Conservation (phyloP, 2,888 invertebrate genomes). For the Lycia hirtaria region DNA sequence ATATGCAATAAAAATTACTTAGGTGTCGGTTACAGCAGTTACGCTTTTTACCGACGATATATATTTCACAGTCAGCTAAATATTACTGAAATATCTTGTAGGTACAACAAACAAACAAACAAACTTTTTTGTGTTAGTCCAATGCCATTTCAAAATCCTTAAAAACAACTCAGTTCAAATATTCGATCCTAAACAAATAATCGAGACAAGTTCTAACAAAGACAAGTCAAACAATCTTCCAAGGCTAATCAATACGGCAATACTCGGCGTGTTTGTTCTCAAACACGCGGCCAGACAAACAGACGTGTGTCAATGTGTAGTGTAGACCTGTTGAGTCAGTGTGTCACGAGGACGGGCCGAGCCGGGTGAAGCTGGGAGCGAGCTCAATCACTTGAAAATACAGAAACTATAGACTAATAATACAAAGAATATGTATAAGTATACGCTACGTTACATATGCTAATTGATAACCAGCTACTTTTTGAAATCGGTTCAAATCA, state of each 20-base stretch:
- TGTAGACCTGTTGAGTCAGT: slow-evolving; percentile 30
- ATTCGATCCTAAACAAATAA: slow-evolving; percentile 14
- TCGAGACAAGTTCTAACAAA: slow-evolving; percentile 17
- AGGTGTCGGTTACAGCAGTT: no score
- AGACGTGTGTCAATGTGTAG: slow-evolving; percentile 26
- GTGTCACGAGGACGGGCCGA: slow-evolving; percentile 34
- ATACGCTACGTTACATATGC: no score
- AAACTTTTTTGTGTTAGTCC: no score
- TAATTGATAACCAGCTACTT: no score
- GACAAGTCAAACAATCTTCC: slow-evolving; percentile 19
- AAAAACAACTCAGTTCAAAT: slow-evolving; percentile 19
- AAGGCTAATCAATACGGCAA: slow-evolving; percentile 33
- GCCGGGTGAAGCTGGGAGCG: slow-evolving; percentile 4
- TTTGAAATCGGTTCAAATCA: no score
- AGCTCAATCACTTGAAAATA: background rate
- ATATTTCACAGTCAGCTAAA: no score
- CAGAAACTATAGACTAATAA: background rate
- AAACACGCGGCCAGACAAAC: slow-evolving; percentile 16
- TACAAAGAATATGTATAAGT: no score
- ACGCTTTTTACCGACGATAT: no score
- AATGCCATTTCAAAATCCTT: slow-evolving; percentile 32
- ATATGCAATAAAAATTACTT: no score
- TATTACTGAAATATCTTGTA: no score
- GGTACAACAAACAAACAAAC: no score
- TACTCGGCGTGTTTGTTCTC: slow-evolving; percentile 26